A percentile compares a stretch with the other conserved stretches of the same genome.
These are phyloP conservation scores for Psylliodes chrysocephalus DNA, from an alignment of 2,888 invertebrate genomes.

Conservation along the genomic window DNA sequence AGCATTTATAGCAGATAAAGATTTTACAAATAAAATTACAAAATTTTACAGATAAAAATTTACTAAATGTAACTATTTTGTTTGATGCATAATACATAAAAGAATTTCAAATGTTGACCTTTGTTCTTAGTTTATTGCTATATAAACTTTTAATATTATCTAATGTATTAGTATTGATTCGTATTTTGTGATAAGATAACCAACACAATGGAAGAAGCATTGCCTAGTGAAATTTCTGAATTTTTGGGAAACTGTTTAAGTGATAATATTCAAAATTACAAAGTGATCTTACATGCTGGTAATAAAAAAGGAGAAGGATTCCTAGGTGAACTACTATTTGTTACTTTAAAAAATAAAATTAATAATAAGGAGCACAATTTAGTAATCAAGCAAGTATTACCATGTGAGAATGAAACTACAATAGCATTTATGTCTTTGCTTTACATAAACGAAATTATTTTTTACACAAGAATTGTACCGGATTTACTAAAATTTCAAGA, in stretches of 20 bases:
- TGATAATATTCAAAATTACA: neutral
- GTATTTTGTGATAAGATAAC: no score
- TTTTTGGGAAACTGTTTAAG: neutral
- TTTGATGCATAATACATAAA: no score
- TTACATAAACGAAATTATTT: slow-evolving; percentile 37
- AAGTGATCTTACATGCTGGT: neutral
- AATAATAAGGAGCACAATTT: slow-evolving; percentile 10
- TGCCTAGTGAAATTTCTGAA: neutral
- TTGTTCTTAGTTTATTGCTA: no score
- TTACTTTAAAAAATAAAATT: slow-evolving; percentile 25
- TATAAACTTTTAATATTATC: no score
- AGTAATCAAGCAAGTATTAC: slow-evolving; percentile 35
- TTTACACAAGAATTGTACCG: slow-evolving; percentile 35
- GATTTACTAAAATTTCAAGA: slow-evolving; percentile 27
- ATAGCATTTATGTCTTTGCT: slow-evolving; percentile 20
- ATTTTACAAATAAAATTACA: no score
- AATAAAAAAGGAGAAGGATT: slow-evolving; percentile 37
- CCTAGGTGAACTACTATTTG: slow-evolving; percentile 31
- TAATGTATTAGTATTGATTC: no score
- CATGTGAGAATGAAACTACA: slow-evolving; percentile 2
- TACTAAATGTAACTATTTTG: no score
- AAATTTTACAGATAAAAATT: no score
- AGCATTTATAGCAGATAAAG: no score
- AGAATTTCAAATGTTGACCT: no score
- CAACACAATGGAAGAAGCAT: no score